Evolutionary conservation across 2,113 vertebrate genomes (phyloP).

Genomic region (Apistogramma diplotaenia): DNA sequence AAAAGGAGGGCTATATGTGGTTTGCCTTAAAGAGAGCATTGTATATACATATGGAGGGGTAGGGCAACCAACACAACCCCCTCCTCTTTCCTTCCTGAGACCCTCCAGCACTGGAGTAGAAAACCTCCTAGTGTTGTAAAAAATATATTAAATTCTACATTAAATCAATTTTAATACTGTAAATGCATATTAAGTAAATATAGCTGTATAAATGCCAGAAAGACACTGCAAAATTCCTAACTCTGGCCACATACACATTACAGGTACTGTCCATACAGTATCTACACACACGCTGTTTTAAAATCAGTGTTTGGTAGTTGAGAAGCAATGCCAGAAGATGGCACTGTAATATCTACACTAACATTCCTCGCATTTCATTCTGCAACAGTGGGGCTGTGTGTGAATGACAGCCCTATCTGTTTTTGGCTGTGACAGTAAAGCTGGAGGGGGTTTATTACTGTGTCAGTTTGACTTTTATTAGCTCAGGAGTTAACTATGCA

Average conservation of each 20-base stretch:
- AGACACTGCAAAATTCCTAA: not conserved
- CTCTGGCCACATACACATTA: not conserved
- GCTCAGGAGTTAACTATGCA: not conserved
- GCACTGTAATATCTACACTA: slow-evolving; percentile 48
- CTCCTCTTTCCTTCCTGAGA: slow-evolving; percentile 57
- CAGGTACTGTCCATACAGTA: not conserved
- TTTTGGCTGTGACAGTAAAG: not conserved
- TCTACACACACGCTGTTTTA: not conserved
- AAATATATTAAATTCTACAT: not conserved
- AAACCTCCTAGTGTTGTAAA: not conserved
- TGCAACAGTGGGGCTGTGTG: slow-evolving; percentile 4
- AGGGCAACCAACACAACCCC: slow-evolving; percentile 25
- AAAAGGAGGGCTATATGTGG: slow-evolving; percentile 51
- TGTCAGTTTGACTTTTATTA: not conserved
- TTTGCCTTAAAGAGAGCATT: slow-evolving; percentile 69
- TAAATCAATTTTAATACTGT: not conserved
- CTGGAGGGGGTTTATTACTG: not conserved
- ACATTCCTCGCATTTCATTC: slow-evolving; percentile 13
- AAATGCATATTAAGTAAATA: not conserved
- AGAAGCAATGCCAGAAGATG: slow-evolving; percentile 57
- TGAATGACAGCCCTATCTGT: not conserved
- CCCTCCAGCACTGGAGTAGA: slow-evolving; percentile 15
- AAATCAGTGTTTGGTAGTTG: slow-evolving; percentile 29
- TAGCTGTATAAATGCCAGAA: not conserved
- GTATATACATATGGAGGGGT: slow-evolving; percentile 48